These are phyloP conservation scores for Rhagoletis zephyria DNA, from an alignment of 1,140 invertebrate genomes.

Conservation along the genomic window DNA sequence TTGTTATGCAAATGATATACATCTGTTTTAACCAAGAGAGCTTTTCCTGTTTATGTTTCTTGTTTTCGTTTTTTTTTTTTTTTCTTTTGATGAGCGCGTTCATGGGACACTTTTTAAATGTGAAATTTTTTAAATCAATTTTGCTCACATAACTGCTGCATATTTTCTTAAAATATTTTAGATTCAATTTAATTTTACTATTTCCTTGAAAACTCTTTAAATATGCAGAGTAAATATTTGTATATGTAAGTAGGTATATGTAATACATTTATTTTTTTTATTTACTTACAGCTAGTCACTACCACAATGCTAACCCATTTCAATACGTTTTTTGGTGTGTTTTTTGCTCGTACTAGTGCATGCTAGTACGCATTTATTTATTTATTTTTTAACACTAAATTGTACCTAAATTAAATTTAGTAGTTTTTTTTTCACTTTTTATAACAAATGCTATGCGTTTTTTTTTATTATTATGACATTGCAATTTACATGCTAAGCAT, in stretches of 20 bases:
- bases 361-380: background rate
- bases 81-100: too few species aligned
- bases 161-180: background rate
- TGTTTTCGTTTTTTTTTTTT: too few species aligned
- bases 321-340: conserved; percentile 5
- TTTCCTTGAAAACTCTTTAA: background rate
- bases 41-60: background rate
- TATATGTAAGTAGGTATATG: background rate
- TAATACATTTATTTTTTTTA: background rate
- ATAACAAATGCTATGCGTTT: conserved; percentile 57
- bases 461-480: conserved; percentile 55
- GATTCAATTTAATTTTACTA: background rate
- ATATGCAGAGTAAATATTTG: conserved; percentile 14
- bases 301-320: conserved; percentile 38
- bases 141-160: background rate
- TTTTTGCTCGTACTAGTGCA: background rate
- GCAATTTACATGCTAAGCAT: conserved; percentile 43
- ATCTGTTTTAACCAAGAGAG: background rate
- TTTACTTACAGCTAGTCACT: conserved; percentile 45
- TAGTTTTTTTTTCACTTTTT: conserved; percentile 56
- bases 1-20: conserved; percentile 3
- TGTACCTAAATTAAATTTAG: conserved; percentile 53
- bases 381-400: conserved; percentile 55
- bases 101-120: too few species aligned
- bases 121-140: background rate